phyloP scores from a whole-genome alignment of 2,888 invertebrate species.

The Trissonchulus latispiculum region DNA sequence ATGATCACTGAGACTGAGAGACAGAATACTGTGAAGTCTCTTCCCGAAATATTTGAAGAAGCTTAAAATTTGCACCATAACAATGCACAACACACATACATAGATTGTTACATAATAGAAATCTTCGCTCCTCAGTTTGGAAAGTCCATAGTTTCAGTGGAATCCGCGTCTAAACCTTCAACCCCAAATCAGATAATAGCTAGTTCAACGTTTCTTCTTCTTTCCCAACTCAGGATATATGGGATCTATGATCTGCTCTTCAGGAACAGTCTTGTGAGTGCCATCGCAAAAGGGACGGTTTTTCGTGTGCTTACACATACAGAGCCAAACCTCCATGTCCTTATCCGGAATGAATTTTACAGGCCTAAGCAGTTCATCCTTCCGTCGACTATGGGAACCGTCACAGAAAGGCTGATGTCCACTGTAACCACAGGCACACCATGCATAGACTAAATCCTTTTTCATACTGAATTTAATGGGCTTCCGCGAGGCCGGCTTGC shows the following conservation, averaged over 20 bases:
- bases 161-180: no score
- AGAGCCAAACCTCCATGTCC: slow-evolving; percentile 86
- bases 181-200: not conserved
- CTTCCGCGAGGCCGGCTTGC: slow-evolving; percentile 32
- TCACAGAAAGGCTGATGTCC: slow-evolving; percentile 85
- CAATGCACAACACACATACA: no score
- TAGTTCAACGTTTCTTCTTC: not conserved
- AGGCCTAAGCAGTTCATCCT: slow-evolving; percentile 67
- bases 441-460: slow-evolving; percentile 65
- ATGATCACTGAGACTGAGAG: no score
- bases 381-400: slow-evolving; percentile 69
- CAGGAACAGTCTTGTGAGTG: slow-evolving; percentile 60
- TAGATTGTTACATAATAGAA: no score
- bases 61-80: no score
- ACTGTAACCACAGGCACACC: slow-evolving; percentile 91
- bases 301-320: slow-evolving; percentile 89
- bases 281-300: slow-evolving; percentile 95
- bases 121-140: no score
- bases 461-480: slow-evolving; percentile 42
- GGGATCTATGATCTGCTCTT: not conserved
- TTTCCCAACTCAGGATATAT: not conserved
- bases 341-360: slow-evolving; percentile 69
- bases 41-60: no score
- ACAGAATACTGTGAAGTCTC: no score
- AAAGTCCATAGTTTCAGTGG: no score